Evolutionary conservation across 2,113 vertebrate genomes (phyloP).

Genomic region (Chitala chitala): DNA sequence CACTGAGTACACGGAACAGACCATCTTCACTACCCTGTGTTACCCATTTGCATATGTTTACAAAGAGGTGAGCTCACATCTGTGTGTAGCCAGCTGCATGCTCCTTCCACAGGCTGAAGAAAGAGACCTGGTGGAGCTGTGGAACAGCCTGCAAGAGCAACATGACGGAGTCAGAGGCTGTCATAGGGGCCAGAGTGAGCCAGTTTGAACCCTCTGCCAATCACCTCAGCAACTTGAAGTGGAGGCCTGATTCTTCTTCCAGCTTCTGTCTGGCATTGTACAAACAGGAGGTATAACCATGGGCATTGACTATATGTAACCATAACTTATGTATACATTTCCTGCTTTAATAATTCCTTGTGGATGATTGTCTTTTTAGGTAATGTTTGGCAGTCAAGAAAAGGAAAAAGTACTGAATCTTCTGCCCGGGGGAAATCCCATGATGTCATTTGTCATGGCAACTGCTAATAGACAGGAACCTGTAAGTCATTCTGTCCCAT

Average conservation of each 20-base stretch:
- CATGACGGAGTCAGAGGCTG: neutral
- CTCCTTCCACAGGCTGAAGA: slow-evolving; percentile 7
- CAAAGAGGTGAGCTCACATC: neutral
- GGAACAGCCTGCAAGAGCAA: neutral
- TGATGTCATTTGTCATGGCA: slow-evolving; percentile 40
- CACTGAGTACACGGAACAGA: too few species aligned
- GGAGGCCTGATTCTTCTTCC: neutral
- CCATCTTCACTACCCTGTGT: too few species aligned
- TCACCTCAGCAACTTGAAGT: too few species aligned
- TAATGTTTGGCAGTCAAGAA: slow-evolving; percentile 21
- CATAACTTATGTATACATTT: too few species aligned
- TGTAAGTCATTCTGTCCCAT: neutral
- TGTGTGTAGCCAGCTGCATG: neutral
- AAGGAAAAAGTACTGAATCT: slow-evolving; percentile 30
- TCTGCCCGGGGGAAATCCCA: slow-evolving; percentile 36
- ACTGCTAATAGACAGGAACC: slow-evolving; percentile 29
- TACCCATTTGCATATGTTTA: neutral
- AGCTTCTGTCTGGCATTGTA: too few species aligned
- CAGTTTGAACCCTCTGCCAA: neutral
- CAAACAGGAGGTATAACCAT: slow-evolving; percentile 6
- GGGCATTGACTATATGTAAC: neutral
- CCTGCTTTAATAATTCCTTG: too few species aligned
- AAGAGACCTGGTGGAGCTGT: neutral
- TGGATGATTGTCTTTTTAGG: slow-evolving; percentile 22
- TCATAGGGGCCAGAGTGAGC: neutral